Percentiles rank a stretch among this genome's conserved stretches.
These are phyloP conservation scores for Arctocebus calabarensis DNA, from an alignment of 2,797 vertebrate species.

Conservation along the genomic window DNA sequence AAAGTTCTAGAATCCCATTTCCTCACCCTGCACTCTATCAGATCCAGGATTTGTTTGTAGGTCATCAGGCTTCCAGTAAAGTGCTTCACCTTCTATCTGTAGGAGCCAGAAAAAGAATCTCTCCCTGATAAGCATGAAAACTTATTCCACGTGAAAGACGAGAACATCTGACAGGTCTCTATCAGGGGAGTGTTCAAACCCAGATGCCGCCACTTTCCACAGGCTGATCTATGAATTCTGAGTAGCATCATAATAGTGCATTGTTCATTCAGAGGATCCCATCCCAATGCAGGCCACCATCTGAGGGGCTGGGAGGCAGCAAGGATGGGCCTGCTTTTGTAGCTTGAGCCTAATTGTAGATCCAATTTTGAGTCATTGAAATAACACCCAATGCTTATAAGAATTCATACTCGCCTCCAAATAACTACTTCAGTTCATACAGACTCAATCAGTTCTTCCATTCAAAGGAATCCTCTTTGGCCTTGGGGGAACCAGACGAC, in stretches of 20 bases:
- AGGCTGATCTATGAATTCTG: not conserved
- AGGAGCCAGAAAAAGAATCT: not conserved
- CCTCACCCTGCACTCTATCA: not conserved
- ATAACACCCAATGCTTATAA: not conserved
- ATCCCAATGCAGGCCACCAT: accelerated
- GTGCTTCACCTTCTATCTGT: not conserved
- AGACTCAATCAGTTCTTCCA: not conserved
- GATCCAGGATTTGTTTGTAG: not conserved
- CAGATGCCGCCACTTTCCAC: not conserved
- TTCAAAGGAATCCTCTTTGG: not conserved
- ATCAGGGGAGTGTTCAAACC: not conserved
- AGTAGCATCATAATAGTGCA: accelerated
- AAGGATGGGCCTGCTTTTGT: not conserved
- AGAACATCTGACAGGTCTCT: not conserved
- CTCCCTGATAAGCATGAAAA: not conserved
- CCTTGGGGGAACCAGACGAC: not conserved
- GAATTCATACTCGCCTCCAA: not conserved
- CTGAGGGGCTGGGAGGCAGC: not conserved
- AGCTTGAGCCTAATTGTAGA: not conserved
- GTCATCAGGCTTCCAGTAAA: not conserved
- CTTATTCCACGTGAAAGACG: not conserved
- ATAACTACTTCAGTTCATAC: not conserved
- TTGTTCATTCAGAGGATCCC: not conserved
- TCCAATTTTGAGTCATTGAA: slow-evolving; percentile 30
- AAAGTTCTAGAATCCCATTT: slow-evolving; percentile 29